Percentiles rank a stretch among this genome's conserved stretches.
Conservation (phyloP, 2,888 invertebrate species). For the Pyralis farinalis region DNA sequence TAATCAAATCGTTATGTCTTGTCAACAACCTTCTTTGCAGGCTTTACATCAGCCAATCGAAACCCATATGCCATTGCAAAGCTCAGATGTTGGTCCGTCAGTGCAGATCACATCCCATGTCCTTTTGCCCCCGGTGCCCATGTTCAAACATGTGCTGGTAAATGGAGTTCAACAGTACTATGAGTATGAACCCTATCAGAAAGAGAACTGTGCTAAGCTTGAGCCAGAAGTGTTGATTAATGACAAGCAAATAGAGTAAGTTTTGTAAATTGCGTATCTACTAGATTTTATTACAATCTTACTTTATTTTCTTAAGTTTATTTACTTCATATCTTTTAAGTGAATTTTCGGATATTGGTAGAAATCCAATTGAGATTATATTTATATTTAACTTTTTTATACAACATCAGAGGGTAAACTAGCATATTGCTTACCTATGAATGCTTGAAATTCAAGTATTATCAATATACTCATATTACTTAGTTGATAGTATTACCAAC, state of each 20-base stretch:
- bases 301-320: too few species aligned
- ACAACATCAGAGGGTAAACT: too few species aligned
- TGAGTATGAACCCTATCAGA: constrained; percentile 49
- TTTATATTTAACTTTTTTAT: too few species aligned
- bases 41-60: constrained; percentile 35
- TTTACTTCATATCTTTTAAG: too few species aligned
- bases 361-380: too few species aligned
- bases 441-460: too few species aligned
- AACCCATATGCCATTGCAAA: constrained; percentile 36
- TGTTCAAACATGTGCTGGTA: constrained; percentile 54
- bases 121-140: constrained; percentile 50
- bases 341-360: too few species aligned
- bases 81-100: constrained; percentile 46
- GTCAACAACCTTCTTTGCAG: constrained; percentile 55
- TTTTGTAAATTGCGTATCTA: too few species aligned
- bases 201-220: constrained; percentile 51
- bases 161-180: constrained; percentile 53
- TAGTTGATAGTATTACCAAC: too few species aligned
- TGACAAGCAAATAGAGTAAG: constrained; percentile 51
- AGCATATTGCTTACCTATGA: too few species aligned
- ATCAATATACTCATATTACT: too few species aligned
- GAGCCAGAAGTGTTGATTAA: constrained; percentile 37
- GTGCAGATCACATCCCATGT: constrained; percentile 62
- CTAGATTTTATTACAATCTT: too few species aligned
- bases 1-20: constrained; percentile 62